phyloP scores from a whole-genome alignment of 2,888 invertebrate species.

The Crossocerus cetratus region DNA sequence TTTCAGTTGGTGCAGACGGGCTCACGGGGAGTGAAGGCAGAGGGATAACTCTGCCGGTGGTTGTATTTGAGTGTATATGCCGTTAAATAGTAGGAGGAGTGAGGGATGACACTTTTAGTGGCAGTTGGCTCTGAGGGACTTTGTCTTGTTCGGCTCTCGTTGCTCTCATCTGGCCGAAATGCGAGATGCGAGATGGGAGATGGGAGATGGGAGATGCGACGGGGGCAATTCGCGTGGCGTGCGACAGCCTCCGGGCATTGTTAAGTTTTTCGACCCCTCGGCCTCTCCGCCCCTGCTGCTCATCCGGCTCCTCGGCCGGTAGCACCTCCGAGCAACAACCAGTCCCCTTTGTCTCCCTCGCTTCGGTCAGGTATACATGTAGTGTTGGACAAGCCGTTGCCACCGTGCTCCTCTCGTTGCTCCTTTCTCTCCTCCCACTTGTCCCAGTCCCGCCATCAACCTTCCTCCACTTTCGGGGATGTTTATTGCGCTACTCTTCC shows the following conservation, averaged over 20 bases:
- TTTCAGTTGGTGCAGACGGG: constrained; percentile 1
- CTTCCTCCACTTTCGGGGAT: neutral
- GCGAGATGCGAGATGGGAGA: too few species aligned
- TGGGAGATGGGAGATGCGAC: constrained; percentile 33
- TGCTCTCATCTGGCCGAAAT: constrained; percentile 34
- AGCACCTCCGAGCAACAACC: constrained; percentile 46
- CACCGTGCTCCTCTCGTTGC: constrained; percentile 38
- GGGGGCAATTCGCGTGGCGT: constrained; percentile 44
- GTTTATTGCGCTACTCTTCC: neutral
- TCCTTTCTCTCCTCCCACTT: constrained; percentile 30
- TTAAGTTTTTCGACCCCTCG: constrained; percentile 60
- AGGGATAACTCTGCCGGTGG: neutral
- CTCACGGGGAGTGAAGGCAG: neutral
- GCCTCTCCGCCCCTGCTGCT: constrained; percentile 29
- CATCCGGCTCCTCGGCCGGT: constrained; percentile 31
- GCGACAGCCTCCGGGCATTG: constrained; percentile 66
- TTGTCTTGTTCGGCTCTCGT: constrained; percentile 21
- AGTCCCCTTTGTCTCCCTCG: constrained; percentile 58
- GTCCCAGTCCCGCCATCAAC: neutral
- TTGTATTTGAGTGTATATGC: constrained; percentile 21
- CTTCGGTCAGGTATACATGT: constrained; percentile 52
- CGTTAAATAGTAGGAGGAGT: constrained; percentile 48
- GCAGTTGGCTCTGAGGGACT: constrained; percentile 40
- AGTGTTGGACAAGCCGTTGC: constrained; percentile 45
- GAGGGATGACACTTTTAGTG: constrained; percentile 67